Conservation (phyloP, 2,888 invertebrate species). For the Hanleya hanleyi region DNA sequence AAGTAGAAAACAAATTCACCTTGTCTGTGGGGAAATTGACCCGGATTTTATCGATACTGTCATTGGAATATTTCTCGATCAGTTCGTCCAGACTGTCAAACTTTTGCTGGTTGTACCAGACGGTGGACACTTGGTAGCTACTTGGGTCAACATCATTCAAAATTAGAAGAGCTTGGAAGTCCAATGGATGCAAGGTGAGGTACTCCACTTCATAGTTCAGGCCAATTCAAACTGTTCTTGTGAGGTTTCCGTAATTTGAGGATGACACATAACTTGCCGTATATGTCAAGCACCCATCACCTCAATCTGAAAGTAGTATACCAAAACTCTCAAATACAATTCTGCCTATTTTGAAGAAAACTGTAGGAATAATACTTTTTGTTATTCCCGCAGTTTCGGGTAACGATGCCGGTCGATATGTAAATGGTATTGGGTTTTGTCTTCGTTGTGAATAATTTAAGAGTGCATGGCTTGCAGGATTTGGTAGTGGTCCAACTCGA, state of each 20-base stretch:
- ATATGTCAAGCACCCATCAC: conserved; percentile 31
- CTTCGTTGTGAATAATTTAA: conserved; percentile 14
- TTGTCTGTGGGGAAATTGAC: not conserved
- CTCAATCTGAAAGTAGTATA: conserved; percentile 26
- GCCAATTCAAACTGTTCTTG: conserved; percentile 41
- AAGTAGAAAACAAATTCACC: conserved; percentile 11
- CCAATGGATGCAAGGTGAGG: conserved; percentile 46
- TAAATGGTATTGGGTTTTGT: conserved; percentile 29
- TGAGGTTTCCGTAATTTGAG: conserved; percentile 14
- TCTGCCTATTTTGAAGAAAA: conserved; percentile 24
- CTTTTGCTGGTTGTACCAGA: conserved; percentile 39
- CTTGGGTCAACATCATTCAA: conserved; percentile 18
- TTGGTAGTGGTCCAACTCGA: conserved; percentile 48
- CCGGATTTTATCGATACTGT: not conserved
- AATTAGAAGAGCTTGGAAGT: conserved; percentile 45
- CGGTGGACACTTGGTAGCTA: conserved; percentile 32
- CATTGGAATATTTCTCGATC: conserved; percentile 14
- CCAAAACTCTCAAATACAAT: conserved; percentile 33
- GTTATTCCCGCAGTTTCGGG: conserved; percentile 24
- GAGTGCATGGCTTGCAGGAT: conserved; percentile 36
- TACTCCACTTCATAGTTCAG: conserved; percentile 40
- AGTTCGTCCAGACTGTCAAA: conserved; percentile 36
- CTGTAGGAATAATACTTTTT: conserved; percentile 8
- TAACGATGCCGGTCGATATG: conserved; percentile 29
- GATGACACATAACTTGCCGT: conserved; percentile 20